Percentiles rank a stretch among this genome's conserved stretches.
phyloP scores from a whole-genome alignment of 2,888 invertebrate genomes.

The Drosophila falleni region DNA sequence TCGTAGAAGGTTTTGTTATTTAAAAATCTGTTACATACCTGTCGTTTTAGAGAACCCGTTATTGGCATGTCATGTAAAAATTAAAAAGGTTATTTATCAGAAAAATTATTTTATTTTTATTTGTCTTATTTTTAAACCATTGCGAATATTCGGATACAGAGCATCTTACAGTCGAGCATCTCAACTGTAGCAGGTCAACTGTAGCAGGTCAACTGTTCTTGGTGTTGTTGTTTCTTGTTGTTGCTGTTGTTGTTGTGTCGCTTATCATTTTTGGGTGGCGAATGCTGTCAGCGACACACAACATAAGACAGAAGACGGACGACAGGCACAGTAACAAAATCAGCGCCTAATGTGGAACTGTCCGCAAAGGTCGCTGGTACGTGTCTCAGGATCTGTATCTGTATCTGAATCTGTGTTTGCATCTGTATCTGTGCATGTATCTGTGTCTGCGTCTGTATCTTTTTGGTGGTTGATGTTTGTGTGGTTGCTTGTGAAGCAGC shows the following conservation, averaged over 20 bases:
- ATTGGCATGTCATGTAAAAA: too few relatives aligned
- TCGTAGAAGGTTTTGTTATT: too few relatives aligned
- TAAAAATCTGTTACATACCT: too few relatives aligned
- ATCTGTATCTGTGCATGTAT: conserved; percentile 5
- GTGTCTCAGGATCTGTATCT: conserved; percentile 34
- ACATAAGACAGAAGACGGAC: conserved; percentile 53
- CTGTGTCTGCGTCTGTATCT: conserved; percentile 18
- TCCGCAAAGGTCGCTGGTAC: conserved; percentile 40
- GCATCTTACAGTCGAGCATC: neutral
- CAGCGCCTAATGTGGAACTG: conserved; percentile 66
- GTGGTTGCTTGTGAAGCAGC: conserved; percentile 33
- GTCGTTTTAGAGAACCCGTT: too few relatives aligned
- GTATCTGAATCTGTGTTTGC: conserved; percentile 16
- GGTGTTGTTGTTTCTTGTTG: neutral
- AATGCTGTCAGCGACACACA: conserved; percentile 61
- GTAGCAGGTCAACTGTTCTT: too few relatives aligned
- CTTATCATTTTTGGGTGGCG: conserved; percentile 56
- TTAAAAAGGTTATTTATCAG: too few relatives aligned
- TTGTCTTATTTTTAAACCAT: too few relatives aligned
- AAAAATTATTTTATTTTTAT: too few relatives aligned
- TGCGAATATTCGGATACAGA: neutral
- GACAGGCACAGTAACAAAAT: conserved; percentile 55
- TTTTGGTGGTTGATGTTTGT: conserved; percentile 9
- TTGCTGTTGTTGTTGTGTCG: conserved; percentile 23
- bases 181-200: neutral